phyloP scores from a whole-genome alignment of 2,888 invertebrate species.

The Dendrolimus pini region DNA sequence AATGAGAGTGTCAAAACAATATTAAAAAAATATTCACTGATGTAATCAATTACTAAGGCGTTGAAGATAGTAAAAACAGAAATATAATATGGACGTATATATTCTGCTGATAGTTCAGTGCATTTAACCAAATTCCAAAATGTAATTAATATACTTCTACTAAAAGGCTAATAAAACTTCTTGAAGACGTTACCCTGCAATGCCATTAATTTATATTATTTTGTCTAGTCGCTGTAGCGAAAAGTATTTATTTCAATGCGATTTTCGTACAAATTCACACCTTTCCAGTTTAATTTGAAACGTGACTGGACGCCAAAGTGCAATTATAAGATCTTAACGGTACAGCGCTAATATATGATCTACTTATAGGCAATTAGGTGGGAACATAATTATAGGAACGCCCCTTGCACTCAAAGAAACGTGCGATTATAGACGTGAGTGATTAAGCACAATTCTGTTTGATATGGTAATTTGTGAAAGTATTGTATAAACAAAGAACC shows the following conservation, averaged over 20 bases:
- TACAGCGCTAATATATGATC: slow-evolving; percentile 25
- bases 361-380: slow-evolving; percentile 42
- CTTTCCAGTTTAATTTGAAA: slow-evolving; percentile 24
- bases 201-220: slow-evolving; percentile 48
- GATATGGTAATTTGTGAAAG: neutral
- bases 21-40: too few relatives aligned
- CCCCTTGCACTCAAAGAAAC: slow-evolving; percentile 26
- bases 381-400: slow-evolving; percentile 33
- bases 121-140: too few relatives aligned
- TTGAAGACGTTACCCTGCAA: neutral
- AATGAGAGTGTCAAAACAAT: too few relatives aligned
- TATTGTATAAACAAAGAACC: neutral
- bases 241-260: slow-evolving; percentile 20
- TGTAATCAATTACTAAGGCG: too few relatives aligned
- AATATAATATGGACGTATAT: too few relatives aligned
- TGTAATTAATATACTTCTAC: too few relatives aligned
- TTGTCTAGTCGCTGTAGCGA: slow-evolving; percentile 11
- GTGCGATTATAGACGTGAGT: slow-evolving; percentile 26
- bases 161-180: too few relatives aligned
- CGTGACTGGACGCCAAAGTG: slow-evolving; percentile 26
- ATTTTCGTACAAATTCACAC: slow-evolving; percentile 37
- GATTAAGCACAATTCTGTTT: slow-evolving; percentile 16
- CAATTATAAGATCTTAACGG: slow-evolving; percentile 33
- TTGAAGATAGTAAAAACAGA: too few relatives aligned
- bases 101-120: too few relatives aligned